Base-by-base conservation (phyloP, 2,797 vertebrate species). In the Astyanax mexicanus region DNA sequence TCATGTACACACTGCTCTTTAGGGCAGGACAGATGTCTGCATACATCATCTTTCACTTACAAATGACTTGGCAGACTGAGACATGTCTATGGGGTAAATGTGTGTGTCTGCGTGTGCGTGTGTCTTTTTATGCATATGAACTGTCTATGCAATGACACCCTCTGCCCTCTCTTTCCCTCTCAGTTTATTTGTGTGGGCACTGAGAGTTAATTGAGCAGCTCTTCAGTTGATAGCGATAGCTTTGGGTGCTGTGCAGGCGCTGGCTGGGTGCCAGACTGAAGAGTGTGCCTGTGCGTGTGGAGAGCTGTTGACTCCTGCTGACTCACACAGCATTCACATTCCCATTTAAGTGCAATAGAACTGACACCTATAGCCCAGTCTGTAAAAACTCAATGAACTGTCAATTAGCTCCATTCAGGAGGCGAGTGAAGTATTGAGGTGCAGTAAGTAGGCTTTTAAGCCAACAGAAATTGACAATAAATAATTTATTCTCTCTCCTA, bases 331-430 rank as follows among this genome's bases (percentile, higher is more conserved):
- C 19, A n/a, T 67, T 79, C 65, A n/a, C 44, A 79, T 69, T 83
- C 52, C 74, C 27, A 69, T 76, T 66, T 66, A 76, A 61, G 45
- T 37, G 70, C 69, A 84, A 72, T 37, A 40, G 4, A 82, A 77
- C 10, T 78, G 69, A 76, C 70, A 76, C 61, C 57, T 67, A 74
- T 79, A 82, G 88, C 82, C 72, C 82, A 78, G 83, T 85, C 44
- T 11, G 25, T 49, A 69, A 54, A 69, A 69, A 38, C 40, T 45
- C 54, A 60, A 45, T 71, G 54, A 60, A 45, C 69, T 44, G 54
- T 71, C 54, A 58, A 45, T 47, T 27, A 71, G 42, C 42, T 49
- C 15, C 64, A 66, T 66, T 66, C 64, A 42, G n/a, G 21, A 66
- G 8, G 62, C 47, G 42, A 66, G 44, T 66, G 42, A 42, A 19